Base-by-base conservation (phyloP, 2,797 vertebrate genomes). In the Cynodonichthys magdalenae region DNA sequence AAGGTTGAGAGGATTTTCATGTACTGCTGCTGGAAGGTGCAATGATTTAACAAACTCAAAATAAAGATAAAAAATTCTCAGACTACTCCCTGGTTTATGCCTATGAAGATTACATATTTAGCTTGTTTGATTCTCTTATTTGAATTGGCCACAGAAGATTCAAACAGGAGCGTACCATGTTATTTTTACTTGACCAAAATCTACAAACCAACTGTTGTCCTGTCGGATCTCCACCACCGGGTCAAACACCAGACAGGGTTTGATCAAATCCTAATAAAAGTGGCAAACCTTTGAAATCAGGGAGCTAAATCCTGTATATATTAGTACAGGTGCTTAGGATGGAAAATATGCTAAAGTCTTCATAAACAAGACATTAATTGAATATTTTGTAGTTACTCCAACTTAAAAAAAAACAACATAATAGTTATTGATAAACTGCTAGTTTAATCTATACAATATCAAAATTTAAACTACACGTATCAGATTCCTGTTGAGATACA, bases 1-100 rank as follows among this genome's bases (percentile, higher is more conserved):
- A 69, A 70, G 47, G 29, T 24, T 52, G 59, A 39, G 45, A 39
- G 45, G 59, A 49, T 50, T 51, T 69, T 75, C 58, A 68, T 74
- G 69, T 56, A 72, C 58, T 1, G 45, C 48, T 60, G 66, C 19
- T 66, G 63, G 52, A 78, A 34, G 69, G 45, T 63, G 39, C 59
- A 44, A 69, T 74, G 29, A 78, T 65, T 75, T 29, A 31, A 81
- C 66, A 79, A 69, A 78, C 44, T 60, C 62, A 83, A 53, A 76
- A 65, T 64, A 52, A 67, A 71, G 59, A 87, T 71, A 54, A 50
- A 63, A 72, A 60, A 27, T 14, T 17, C 17, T 76, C 36, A 57
- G 47, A 76, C 68, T 58, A 56, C 44, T 59, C 58, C 77, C 63
- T 62, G 47, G 18, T 45, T 75, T 31, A 58, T 50, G 51, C 50